Conservation (phyloP, 2,888 invertebrate genomes). For the Drosophila putrida region DNA sequence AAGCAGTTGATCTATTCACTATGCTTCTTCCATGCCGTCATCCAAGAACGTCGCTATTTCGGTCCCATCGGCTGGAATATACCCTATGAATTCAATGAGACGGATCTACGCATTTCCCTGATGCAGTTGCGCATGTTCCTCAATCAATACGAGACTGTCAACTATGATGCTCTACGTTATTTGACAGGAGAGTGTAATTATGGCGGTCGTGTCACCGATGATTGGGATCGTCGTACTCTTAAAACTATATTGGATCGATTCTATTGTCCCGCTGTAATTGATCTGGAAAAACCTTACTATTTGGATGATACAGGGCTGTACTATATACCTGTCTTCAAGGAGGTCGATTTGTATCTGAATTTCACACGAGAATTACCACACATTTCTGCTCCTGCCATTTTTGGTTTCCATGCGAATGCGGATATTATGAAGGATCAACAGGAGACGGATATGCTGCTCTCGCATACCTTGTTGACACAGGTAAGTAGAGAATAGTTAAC, state of each 20-base stretch:
- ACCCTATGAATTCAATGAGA: constrained; percentile 97
- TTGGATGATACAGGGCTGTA: constrained; percentile 90
- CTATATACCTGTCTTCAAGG: constrained; percentile 90
- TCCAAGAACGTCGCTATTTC: constrained; percentile 96
- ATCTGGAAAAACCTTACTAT: constrained; percentile 87
- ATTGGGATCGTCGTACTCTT: constrained; percentile 96
- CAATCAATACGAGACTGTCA: constrained; percentile 92
- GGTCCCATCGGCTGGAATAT: constrained; percentile 98
- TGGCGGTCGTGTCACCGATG: constrained; percentile 97
- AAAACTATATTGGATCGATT: constrained; percentile 93
- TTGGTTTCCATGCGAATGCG: constrained; percentile 97
- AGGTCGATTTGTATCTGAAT: constrained; percentile 89
- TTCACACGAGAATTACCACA: constrained; percentile 91
- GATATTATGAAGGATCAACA: constrained; percentile 96
- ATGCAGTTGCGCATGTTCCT: constrained; percentile 95
- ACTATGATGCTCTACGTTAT: constrained; percentile 94
- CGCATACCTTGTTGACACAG: constrained; percentile 92
- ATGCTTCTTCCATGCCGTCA: constrained; percentile 97
- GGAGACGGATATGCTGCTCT: constrained; percentile 92
- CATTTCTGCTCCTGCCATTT: constrained; percentile 93
- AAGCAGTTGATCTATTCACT: constrained; percentile 94
- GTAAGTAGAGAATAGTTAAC: constrained; percentile 84
- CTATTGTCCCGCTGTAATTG: constrained; percentile 90
- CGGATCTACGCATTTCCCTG: constrained; percentile 95
- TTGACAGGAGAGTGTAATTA: constrained; percentile 98